A percentile compares a stretch with the other conserved stretches of the same genome.
These are phyloP conservation scores for Mechanitis messenoides DNA, from an alignment of 2,888 invertebrate genomes.

Conservation along the genomic window DNA sequence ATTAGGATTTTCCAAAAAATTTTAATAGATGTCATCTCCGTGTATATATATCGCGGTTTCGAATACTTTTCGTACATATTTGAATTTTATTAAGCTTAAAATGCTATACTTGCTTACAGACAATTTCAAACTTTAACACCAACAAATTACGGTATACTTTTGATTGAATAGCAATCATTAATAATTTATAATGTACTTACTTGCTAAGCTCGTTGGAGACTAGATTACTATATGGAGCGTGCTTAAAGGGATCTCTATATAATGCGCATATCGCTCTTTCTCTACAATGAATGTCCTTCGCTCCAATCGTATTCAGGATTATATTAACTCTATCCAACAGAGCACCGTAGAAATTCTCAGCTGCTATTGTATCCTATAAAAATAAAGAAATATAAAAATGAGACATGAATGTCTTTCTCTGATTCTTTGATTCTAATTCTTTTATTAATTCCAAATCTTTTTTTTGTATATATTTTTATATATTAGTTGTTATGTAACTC, in stretches of 20 bases:
- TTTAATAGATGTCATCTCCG: too few relatives aligned
- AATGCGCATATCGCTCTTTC: slow-evolving; percentile 89
- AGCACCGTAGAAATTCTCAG: slow-evolving; percentile 83
- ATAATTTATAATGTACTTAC: slow-evolving; percentile 69
- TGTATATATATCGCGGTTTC: too few relatives aligned
- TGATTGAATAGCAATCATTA: neutral
- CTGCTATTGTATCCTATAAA: slow-evolving; percentile 59
- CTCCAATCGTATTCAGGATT: slow-evolving; percentile 82
- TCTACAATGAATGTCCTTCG: slow-evolving; percentile 82
- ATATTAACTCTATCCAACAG: slow-evolving; percentile 87
- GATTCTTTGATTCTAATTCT: too few relatives aligned
- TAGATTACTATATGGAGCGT: slow-evolving; percentile 90
- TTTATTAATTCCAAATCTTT: too few relatives aligned
- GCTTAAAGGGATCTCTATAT: slow-evolving; percentile 88
- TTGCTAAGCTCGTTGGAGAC: slow-evolving; percentile 92
- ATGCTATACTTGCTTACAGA: too few relatives aligned
- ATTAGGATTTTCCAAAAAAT: too few relatives aligned
- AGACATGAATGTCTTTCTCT: too few relatives aligned
- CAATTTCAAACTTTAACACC: neutral
- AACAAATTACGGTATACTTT: neutral
- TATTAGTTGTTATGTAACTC: slow-evolving; percentile 23
- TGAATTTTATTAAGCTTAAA: too few relatives aligned
- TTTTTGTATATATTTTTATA: too few relatives aligned
- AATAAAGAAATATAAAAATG: too few relatives aligned
- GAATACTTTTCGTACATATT: too few relatives aligned